Conservation (phyloP, 2,888 invertebrate species). For the Acleris literana region DNA sequence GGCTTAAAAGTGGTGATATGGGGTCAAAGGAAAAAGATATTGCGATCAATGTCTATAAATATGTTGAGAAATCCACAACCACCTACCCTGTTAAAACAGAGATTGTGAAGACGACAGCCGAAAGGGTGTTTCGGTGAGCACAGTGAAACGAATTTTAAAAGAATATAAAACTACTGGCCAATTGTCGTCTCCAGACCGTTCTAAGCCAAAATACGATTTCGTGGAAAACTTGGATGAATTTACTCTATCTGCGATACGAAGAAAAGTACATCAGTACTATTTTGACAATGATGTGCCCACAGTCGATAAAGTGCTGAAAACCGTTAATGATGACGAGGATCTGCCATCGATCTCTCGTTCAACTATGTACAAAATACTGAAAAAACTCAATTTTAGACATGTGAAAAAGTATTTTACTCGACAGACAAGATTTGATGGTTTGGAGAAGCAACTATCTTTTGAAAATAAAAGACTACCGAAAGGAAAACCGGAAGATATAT, state of each 20-base stretch:
- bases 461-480: slow-evolving; percentile 36
- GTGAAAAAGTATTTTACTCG: slow-evolving; percentile 11
- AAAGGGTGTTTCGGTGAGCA: too few relatives aligned
- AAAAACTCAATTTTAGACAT: too few relatives aligned
- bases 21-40: too few relatives aligned
- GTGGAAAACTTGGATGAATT: background rate
- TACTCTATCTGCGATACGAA: slow-evolving; percentile 1
- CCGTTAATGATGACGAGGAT: background rate
- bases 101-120: too few relatives aligned
- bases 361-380: background rate
- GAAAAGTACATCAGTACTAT: slow-evolving; percentile 4
- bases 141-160: too few relatives aligned
- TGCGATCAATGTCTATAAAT: too few relatives aligned
- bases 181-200: too few relatives aligned
- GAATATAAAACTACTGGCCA: too few relatives aligned
- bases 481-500: slow-evolving; percentile 34
- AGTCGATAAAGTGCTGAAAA: background rate
- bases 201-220: too few relatives aligned
- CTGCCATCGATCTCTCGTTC: slow-evolving; percentile 1
- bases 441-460: slow-evolving; percentile 35
- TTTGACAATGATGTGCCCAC: slow-evolving; percentile 9
- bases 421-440: slow-evolving; percentile 35
- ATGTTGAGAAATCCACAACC: background rate
- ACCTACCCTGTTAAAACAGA: too few relatives aligned
- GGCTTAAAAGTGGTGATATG: too few relatives aligned